phyloP scores from a whole-genome alignment of 2,113 vertebrate species.

The Mellivora capensis region DNA sequence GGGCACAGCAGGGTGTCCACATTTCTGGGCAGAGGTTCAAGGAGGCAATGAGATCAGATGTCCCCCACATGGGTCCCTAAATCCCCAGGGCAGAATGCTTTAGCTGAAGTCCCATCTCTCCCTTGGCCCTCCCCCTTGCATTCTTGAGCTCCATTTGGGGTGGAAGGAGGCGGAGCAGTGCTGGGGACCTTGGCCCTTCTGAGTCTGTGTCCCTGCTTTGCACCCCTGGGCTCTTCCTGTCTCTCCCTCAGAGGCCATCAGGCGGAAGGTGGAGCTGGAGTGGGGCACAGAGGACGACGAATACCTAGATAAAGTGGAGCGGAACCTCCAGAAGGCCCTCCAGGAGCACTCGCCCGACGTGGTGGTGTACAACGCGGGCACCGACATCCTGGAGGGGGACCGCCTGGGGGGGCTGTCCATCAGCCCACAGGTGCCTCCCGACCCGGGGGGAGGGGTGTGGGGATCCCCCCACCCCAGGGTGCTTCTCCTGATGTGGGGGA shows the following conservation, averaged over 20 bases:
- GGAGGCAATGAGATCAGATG: not conserved
- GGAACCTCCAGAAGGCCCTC: conserved; percentile 86
- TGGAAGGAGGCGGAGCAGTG: not conserved
- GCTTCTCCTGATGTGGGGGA: not conserved
- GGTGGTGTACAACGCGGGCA: conserved; percentile 95
- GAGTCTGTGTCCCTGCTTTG: not conserved
- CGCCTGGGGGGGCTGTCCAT: conserved; percentile 93
- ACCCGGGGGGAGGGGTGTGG: accelerated
- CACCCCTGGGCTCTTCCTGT: not conserved
- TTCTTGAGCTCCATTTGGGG: not conserved
- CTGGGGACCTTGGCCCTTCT: not conserved
- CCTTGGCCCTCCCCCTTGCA: not conserved
- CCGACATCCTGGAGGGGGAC: conserved; percentile 94
- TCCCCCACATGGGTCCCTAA: accelerated
- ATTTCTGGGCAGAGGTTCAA: accelerated
- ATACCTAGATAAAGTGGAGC: conserved; percentile 92
- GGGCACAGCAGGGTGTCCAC: accelerated
- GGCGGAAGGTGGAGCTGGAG: conserved; percentile 92
- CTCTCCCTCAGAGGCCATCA: conserved; percentile 89
- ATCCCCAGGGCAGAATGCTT: not conserved
- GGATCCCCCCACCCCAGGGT: not conserved
- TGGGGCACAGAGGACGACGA: conserved; percentile 94
- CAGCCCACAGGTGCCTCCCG: conserved; percentile 89
- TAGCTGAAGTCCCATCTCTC: not conserved
- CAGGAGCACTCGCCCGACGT: conserved; percentile 90